phyloP scores from a whole-genome alignment of 2,113 vertebrate genomes.

The Vimba vimba region DNA sequence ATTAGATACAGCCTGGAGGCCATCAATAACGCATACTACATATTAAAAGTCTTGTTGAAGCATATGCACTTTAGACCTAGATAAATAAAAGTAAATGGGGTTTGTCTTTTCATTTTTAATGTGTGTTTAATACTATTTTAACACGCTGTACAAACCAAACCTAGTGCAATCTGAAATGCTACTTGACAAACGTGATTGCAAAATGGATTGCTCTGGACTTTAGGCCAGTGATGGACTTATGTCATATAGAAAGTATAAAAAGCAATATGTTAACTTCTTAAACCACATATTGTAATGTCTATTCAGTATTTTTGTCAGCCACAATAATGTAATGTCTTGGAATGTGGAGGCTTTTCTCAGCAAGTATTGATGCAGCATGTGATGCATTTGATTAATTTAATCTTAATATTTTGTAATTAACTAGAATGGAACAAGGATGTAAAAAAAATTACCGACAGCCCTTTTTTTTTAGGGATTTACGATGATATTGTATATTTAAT shows the following conservation, averaged over 20 bases:
- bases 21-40: slow-evolving; percentile 46
- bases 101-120: neutral
- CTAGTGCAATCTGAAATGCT: neutral
- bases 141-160: neutral
- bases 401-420: neutral
- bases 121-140: neutral
- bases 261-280: neutral
- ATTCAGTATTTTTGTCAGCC: neutral
- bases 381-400: neutral
- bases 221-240: neutral
- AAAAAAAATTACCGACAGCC: fast-evolving
- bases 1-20: slow-evolving; percentile 64
- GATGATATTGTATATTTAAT: neutral
- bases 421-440: no score
- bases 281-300: neutral
- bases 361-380: neutral
- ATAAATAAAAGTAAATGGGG: neutral
- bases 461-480: neutral
- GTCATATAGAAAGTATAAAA: neutral
- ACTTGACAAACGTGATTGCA: neutral
- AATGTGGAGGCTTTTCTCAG: no score
- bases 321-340: neutral
- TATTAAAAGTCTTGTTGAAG: slow-evolving; percentile 15
- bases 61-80: neutral
- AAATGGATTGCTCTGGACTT: neutral